Conservation (phyloP, 2,797 vertebrate genomes). For the Garrulus glandarius region DNA sequence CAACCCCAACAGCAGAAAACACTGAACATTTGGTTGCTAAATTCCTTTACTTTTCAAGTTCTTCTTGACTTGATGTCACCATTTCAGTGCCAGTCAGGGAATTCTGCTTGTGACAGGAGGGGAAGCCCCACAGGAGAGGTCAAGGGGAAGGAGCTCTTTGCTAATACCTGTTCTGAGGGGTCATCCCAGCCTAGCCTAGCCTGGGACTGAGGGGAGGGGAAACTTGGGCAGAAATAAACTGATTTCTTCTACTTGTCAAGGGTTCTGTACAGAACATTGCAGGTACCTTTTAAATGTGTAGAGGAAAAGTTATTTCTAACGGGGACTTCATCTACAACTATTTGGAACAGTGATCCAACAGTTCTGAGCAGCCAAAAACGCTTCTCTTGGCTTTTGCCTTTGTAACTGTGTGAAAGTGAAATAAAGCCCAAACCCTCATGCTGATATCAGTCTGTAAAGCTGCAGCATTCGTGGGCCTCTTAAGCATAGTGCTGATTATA, state of each 20-base stretch:
- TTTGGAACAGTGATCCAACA: neutral
- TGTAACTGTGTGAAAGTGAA: neutral
- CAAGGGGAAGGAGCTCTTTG: neutral
- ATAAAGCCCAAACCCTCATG: too few relatives aligned
- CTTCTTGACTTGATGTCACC: neutral
- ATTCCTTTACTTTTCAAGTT: neutral
- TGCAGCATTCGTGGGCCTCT: neutral
- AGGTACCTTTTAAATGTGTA: neutral
- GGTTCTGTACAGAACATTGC: neutral
- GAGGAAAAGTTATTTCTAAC: neutral
- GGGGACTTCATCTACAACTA: neutral
- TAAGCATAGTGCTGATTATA: neutral
- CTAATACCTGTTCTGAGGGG: neutral
- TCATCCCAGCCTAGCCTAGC: neutral
- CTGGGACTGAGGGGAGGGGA: neutral
- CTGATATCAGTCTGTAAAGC: neutral
- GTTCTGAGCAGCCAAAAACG: neutral
- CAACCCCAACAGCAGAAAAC: neutral
- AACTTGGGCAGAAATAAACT: neutral
- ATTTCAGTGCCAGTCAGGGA: neutral
- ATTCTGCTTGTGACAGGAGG: neutral
- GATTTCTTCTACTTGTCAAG: neutral
- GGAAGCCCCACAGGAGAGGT: neutral
- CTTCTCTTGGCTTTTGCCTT: neutral
- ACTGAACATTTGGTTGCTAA: neutral